Evolutionary conservation across 2,888 invertebrate species (phyloP), one percentile per base, ranked within the genome.

Genomic region (Cheilosia variabilis): DNA sequence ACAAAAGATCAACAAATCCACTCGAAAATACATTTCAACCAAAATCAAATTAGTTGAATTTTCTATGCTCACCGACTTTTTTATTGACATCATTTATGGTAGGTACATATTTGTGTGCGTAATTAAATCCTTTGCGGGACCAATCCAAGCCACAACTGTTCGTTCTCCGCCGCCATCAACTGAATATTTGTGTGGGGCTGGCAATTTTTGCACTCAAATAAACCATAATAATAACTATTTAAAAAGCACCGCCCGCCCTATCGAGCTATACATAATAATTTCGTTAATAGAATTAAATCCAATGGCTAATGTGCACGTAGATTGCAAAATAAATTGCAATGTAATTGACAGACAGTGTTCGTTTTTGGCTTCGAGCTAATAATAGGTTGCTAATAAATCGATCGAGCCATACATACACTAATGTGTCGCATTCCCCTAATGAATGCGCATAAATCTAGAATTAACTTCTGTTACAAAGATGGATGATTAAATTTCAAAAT

Each of bases 201-300:
- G 37, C 2, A 10, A 37, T 37, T 37, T 13, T 37, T 37, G 37
- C 37, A 37, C 37, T 37, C 37, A 37, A 37, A 37, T 37, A 4
- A 37, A 37, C 37, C 13, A 13, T 13, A 13, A 37, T 37, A 4
- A 37, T 37, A 37, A 13, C 3, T 13, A 37, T 37, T 37, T 37
- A 37, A 37, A 9, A 37, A 3, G 37, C 3, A 37, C 10, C 34
- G 34, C 7, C 2, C 50, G 1, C 19, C 5, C 13, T 5, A 27
- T 5, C 19, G 13, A 9, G 10, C 17, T 10, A 2, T 27, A 17
- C 31, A 45, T 15, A 57, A 71, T 57, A 62, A 63, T 72, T 55
- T 78, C 22, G 62, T 78, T 78, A 83, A 78, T 78, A 78, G 34
- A 83, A 83, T 78, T 78, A 68, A 83, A 73, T 63, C 43, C 62